Base-by-base conservation (phyloP, 2,888 invertebrate species). In the Trachelus troglodyta region DNA sequence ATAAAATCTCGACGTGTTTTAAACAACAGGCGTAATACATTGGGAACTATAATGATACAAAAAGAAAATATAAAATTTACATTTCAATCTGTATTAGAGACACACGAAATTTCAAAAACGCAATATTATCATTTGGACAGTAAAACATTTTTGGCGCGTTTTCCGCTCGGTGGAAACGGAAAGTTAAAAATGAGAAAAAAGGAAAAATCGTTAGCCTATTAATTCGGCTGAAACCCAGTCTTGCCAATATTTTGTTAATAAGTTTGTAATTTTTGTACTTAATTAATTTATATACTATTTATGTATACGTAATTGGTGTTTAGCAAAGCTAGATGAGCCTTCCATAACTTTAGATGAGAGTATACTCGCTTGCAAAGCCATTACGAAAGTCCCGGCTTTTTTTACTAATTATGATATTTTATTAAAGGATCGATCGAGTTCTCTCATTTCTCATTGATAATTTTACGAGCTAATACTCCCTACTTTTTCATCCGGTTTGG, bases 261-360 rank as follows among this genome's bases (percentile, higher is more conserved):
- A 89, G 90, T 91, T 91, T 90, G 90, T 90, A 90, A 90, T 90
- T 90, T 90, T 90, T 91, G 91, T 91, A 91, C 91, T 91, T 91
- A 91, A 91, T 90, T 90, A 89, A 90, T 91, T 91, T 90, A 90
- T 89, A 90, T 82, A 86, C 86, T 90, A 89, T 90, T 90, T 91
- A 90, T 90, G 87, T 87, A 86, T 86, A 87, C 85, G 86, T 85
- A 83, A 79, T 84, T 85, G 85, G 84, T 82, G 81, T 80, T 86
- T 87, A 89, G 85, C 84, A 77, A 86, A 86, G 87, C 85, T 88
- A 86, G 85, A 85, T 81, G 87, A 88, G 87, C 90, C 90, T 90
- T 90, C 90, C 90, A 87, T 87, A 83, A 79, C 84, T 79, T 83
- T 85, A 85, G 84, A 82, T 77, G 74, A 80, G 80, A 79, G 82